Evolutionary conservation across 2,888 invertebrate species (phyloP), one percentile per base, ranked within the genome.

Genomic region (Polymixis lichenea): DNA sequence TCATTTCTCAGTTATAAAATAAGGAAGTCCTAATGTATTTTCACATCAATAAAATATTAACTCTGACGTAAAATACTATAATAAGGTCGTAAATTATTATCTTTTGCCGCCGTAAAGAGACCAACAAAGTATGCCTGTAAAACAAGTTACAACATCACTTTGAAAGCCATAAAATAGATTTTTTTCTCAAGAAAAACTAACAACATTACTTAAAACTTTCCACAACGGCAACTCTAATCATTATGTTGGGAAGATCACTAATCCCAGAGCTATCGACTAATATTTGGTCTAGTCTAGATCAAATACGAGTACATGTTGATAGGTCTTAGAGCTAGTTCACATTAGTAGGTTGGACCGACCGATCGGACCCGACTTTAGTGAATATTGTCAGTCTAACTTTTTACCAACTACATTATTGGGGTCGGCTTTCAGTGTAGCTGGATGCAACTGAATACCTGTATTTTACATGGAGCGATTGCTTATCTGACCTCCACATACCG

Each of bases 211-310:
- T 13, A n/a, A 66, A 66, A 51, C 28, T 25, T 51, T 38, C 15
- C 4, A 51, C 17, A 1, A 32, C 22, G 17, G 0, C 72, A 85
- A 49, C 83, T 74, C 68, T 79, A 56, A 32, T 22, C 6, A 46
- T 11, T 17, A 69, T 79, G 69, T 43, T 67, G 75, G 68, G 86
- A 72, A 65, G 66, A 1, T 22, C 49, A 25, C 58, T 75, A 65
- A 67, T 83, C 70, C 75, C 77, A 61, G 28, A 75, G 49, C 75
- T 83, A 83, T 78, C 78, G 75, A 53, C 53, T 67, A 25, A 51
- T 82, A 84, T 77, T 75, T 62, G 69, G 71, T 69, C 53, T 66
- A 28, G 71, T 64, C 56, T 61, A 70, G 46, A 58, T 28, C 61
- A 58, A 71, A 69, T 70, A 66, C 51, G 32, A 32, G 32, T 32